A percentile compares a stretch with the other conserved stretches of the same genome.
phyloP scores from a whole-genome alignment of 2,797 vertebrate species.

The Acanthurus leucopareius region DNA sequence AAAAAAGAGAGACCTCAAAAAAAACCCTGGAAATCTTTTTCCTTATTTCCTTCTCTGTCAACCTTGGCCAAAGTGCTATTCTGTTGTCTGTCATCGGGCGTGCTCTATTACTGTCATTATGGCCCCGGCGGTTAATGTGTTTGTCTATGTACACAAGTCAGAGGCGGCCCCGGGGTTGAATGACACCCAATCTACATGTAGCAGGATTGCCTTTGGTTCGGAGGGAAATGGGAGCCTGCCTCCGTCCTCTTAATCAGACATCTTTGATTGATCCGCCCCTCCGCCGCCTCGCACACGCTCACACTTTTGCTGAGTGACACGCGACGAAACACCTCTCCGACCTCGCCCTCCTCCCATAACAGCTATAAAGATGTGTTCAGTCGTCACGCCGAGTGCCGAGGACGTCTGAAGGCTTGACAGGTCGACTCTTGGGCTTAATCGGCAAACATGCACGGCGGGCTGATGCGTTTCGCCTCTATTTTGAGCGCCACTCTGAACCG shows the following conservation, averaged over 20 bases:
- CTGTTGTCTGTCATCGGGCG: conserved; percentile 77
- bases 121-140: conserved; percentile 80
- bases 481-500: conserved; percentile 33
- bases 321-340: conserved; percentile 52
- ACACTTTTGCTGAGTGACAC: conserved; percentile 73
- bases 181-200: conserved; percentile 86
- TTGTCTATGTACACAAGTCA: conserved; percentile 79
- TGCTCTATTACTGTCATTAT: conserved; percentile 85
- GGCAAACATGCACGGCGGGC: conserved; percentile 36
- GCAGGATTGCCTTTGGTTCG: conserved; percentile 60
- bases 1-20: conserved; percentile 43
- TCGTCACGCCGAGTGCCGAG: conserved; percentile 7
- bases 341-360: conserved; percentile 53
- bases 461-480: conserved; percentile 27
- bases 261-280: conserved; percentile 77
- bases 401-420: conserved; percentile 54
- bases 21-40: conserved; percentile 64
- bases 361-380: conserved; percentile 61
- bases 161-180: conserved; percentile 65
- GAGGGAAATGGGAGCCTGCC: conserved; percentile 68
- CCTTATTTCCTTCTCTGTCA: conserved; percentile 83
- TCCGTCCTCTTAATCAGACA: conserved; percentile 78
- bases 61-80: conserved; percentile 73
- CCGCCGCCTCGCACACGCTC: conserved; percentile 32
- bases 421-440: conserved; percentile 55